phyloP scores from a whole-genome alignment of 2,113 vertebrate species.

The Saccopteryx bilineata region DNA sequence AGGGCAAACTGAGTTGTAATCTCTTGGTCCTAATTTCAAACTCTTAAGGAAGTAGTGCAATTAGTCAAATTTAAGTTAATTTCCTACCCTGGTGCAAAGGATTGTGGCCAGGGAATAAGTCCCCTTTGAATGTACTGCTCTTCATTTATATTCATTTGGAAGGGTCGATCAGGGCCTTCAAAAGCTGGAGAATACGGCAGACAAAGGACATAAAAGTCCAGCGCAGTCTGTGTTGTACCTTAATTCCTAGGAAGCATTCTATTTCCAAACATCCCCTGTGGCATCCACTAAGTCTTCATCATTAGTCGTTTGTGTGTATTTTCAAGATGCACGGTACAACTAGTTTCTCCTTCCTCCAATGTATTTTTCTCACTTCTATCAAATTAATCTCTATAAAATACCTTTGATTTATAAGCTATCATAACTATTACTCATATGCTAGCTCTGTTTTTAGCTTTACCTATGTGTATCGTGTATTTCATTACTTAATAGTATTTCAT shows the following conservation, averaged over 20 bases:
- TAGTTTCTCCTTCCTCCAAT: neutral
- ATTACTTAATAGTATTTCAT: conserved; percentile 49
- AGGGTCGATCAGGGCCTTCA: neutral
- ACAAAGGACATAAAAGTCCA: neutral
- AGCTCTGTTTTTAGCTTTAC: conserved; percentile 42
- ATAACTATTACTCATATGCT: neutral
- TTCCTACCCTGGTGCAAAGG: neutral
- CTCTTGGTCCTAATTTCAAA: neutral
- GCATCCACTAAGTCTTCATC: neutral
- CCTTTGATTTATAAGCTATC: conserved; percentile 50
- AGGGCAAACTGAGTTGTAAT: conserved; percentile 10
- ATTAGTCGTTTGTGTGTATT: neutral
- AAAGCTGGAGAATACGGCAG: neutral
- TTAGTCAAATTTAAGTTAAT: neutral
- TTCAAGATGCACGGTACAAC: conserved; percentile 1
- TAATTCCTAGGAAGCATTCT: neutral
- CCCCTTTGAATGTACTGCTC: neutral
- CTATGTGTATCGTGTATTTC: neutral
- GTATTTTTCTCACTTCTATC: conserved; percentile 36
- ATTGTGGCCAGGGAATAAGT: neutral
- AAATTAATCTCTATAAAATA: conserved; percentile 40
- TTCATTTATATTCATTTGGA: conserved; percentile 36
- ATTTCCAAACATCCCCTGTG: neutral
- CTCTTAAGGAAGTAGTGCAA: neutral
- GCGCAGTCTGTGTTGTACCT: neutral